phyloP scores from a whole-genome alignment of 2,888 invertebrate species.

The Scrobipalpa atriplicella region DNA sequence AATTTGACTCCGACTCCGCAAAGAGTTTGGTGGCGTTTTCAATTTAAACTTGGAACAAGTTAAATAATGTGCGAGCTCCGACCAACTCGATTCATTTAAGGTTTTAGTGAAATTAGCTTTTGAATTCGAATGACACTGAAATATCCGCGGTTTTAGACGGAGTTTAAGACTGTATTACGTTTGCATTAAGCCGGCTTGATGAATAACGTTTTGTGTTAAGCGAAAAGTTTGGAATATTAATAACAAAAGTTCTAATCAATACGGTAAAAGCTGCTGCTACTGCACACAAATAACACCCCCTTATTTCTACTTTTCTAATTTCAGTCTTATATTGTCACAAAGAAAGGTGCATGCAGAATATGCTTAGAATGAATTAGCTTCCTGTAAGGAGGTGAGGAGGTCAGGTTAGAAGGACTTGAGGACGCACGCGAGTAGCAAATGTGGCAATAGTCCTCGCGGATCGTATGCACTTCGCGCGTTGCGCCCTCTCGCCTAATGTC shows the following conservation, averaged over 20 bases:
- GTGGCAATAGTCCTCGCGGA: slow-evolving; percentile 59
- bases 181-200: slow-evolving; percentile 57
- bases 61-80: slow-evolving; percentile 80
- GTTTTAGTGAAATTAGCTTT: slow-evolving; percentile 82
- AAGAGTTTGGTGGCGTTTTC: slow-evolving; percentile 81
- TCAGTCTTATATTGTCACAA: no score
- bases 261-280: no score
- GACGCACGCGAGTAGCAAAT: slow-evolving; percentile 41
- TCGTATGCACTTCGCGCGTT: slow-evolving; percentile 71
- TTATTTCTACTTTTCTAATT: no score
- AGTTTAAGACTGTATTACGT: slow-evolving; percentile 52
- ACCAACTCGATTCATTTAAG: slow-evolving; percentile 80
- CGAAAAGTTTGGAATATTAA: slow-evolving; percentile 21
- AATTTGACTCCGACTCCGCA: slow-evolving; percentile 78
- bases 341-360: no score
- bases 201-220: slow-evolving; percentile 36
- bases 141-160: slow-evolving; percentile 61
- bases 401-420: not conserved
- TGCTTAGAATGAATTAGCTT: no score
- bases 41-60: slow-evolving; percentile 82
- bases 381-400: no score
- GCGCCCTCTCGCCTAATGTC: slow-evolving; percentile 69
- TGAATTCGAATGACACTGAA: slow-evolving; percentile 76
- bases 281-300: no score
- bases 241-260: not conserved